Evolutionary conservation across 1,140 invertebrate genomes (phyloP).

Genomic region (Drosophila hydei): DNA sequence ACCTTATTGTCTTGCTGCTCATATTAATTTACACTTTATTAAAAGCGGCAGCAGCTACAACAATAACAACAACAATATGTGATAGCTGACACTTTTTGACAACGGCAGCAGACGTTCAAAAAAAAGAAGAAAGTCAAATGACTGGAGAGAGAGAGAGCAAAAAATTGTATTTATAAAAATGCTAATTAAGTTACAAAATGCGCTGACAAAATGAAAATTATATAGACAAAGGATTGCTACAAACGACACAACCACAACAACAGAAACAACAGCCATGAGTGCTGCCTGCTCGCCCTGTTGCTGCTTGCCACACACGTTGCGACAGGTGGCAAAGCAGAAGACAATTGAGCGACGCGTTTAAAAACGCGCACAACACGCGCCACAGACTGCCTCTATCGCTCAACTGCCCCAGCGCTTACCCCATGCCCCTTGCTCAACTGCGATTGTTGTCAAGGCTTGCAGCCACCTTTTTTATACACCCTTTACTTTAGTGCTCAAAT

Average conservation of each 20-base stretch:
- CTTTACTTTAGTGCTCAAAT: neutral
- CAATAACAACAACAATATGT: slow-evolving; percentile 21
- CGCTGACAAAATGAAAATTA: slow-evolving; percentile 70
- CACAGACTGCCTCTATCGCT: neutral
- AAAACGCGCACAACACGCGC: slow-evolving; percentile 22
- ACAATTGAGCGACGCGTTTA: slow-evolving; percentile 43
- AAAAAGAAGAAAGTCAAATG: slow-evolving; percentile 11
- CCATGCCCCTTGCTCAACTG: neutral
- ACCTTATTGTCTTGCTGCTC: neutral
- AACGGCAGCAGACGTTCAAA: slow-evolving; percentile 17
- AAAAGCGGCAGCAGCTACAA: slow-evolving; percentile 30
- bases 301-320: slow-evolving; percentile 31
- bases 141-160: neutral
- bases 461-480: slow-evolving; percentile 1
- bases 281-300: slow-evolving; percentile 8
- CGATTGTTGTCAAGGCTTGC: slow-evolving; percentile 2
- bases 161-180: slow-evolving; percentile 60
- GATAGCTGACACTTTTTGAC: slow-evolving; percentile 51
- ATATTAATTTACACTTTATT: slow-evolving; percentile 64
- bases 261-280: slow-evolving; percentile 13
- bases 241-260: slow-evolving; percentile 36
- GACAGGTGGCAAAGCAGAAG: slow-evolving; percentile 58
- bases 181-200: slow-evolving; percentile 76
- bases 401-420: neutral
- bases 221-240: slow-evolving; percentile 60